Base-by-base conservation (phyloP, 2,888 invertebrate genomes). In the Chrysolina oricalcia region DNA sequence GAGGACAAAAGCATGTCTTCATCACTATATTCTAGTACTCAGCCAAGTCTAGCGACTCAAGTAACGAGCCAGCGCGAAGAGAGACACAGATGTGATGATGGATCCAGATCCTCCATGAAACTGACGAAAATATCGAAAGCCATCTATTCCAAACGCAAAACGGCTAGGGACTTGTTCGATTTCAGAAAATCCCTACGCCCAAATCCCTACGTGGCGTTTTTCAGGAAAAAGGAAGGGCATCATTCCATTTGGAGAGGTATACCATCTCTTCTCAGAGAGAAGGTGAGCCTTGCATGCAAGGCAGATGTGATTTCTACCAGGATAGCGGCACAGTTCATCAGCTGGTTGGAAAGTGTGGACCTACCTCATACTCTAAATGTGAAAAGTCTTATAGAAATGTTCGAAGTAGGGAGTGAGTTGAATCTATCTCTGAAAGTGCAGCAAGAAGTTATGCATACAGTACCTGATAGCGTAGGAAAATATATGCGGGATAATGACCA, bases 311-410 rank as follows among this genome's bases (percentile, higher is more conserved):
- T 67, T n/a, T 50, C 67, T 53, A 19, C 27, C 21, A 50, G 67
- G 15, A 67, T 67, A 67, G 67, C 67, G 2, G 50, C 23, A 5
- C 35, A 67, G 40, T 67, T 67, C 40, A 27, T 67, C 40, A 19
- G 53, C 23, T 67, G 48, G 48, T n/a, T 67, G 67, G 35, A 35
- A 17, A n/a, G 50, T 13, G 27, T 8, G 17, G 19, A 27, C 13
- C n/a, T 67, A 10, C 17, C 35, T 10, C 53, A 53, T 1, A 50
- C 67, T 11, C 17, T 67, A 11, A n/a, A 67, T 2, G 40, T 67
- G 0, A 50, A 67, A n/a, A 67, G 67, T 17, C 17, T 67, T 0
- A 67, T 67, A 0, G 67, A 67, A 8, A 67, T 67, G 48, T 67
- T 67, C 11, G 50, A 40, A 50, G 19, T 67, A 17, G 40, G 17